Conservation (phyloP, 2,797 vertebrate species). For the Anolis apletophallus region DNA sequence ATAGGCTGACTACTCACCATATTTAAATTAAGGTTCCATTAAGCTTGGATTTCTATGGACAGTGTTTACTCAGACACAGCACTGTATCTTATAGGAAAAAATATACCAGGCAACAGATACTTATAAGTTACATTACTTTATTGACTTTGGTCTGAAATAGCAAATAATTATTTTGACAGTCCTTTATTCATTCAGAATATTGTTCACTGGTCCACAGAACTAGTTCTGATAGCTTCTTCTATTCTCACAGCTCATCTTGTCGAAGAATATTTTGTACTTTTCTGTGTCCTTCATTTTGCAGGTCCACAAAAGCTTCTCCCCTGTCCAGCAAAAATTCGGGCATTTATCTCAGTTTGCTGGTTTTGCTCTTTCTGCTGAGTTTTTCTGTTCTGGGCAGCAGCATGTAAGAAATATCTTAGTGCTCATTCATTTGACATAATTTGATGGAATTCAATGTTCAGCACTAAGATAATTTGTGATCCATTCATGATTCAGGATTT, state of each 20-base stretch:
- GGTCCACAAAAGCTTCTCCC: neutral
- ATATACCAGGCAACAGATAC: neutral
- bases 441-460: slow-evolving; percentile 18
- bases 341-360: neutral
- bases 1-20: neutral
- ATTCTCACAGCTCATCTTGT: neutral
- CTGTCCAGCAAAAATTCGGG: neutral
- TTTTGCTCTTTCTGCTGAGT: neutral
- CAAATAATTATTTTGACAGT: neutral
- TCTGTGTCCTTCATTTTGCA: neutral
- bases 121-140: neutral
- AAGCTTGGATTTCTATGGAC: neutral
- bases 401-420: neutral
- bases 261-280: neutral
- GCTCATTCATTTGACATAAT: neutral
- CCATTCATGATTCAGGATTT: slow-evolving; percentile 48
- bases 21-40: neutral
- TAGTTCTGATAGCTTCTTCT: neutral
- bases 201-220: neutral
- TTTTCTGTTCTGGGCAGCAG: neutral
- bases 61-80: neutral
- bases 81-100: neutral
- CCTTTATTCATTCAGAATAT: neutral
- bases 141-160: neutral
- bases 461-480: slow-evolving; percentile 35